Percentiles rank a stretch among this genome's conserved stretches.
phyloP scores from a whole-genome alignment of 30 jellyfish, hydroid and myxozoan species.

The Aurelia aurita region DNA sequence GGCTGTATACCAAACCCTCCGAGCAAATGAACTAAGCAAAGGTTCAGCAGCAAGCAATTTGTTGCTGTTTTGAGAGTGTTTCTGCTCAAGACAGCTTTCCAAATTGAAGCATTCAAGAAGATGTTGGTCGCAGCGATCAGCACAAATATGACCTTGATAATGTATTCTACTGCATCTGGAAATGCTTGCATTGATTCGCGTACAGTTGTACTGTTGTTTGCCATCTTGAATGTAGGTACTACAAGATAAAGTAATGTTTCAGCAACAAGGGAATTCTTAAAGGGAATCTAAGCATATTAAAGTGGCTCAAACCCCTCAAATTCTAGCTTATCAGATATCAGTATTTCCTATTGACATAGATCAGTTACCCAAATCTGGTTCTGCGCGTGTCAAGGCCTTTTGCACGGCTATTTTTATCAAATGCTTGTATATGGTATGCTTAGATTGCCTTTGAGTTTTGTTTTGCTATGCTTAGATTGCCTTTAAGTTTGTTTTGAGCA shows the following conservation, averaged over 20 bases:
- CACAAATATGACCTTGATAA: background rate
- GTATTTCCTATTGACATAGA: too few relatives aligned
- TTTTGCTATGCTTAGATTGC: too few relatives aligned
- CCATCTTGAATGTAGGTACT: background rate
- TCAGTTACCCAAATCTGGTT: too few relatives aligned
- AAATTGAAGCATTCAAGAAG: conserved; percentile 4
- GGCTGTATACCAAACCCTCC: conserved; percentile 15
- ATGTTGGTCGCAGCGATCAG: background rate
- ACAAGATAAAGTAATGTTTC: background rate
- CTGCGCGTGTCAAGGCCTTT: too few relatives aligned
- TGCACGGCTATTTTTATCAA: too few relatives aligned
- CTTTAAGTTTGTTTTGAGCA: too few relatives aligned
- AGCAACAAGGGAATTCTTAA: too few relatives aligned
- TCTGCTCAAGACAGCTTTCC: background rate
- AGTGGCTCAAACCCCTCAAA: too few relatives aligned
- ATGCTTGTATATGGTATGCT: too few relatives aligned
- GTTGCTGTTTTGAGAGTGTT: background rate
- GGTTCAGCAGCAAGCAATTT: conserved; percentile 6
- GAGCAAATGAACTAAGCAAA: conserved; percentile 5
- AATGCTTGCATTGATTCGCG: background rate
- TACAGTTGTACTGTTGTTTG: background rate
- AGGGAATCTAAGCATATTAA: too few relatives aligned
- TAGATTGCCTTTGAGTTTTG: too few relatives aligned
- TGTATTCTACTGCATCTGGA: conserved; percentile 9
- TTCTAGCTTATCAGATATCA: too few relatives aligned